Conservation (phyloP, 2,888 invertebrate species). For the Tachystola acroxantha region DNA sequence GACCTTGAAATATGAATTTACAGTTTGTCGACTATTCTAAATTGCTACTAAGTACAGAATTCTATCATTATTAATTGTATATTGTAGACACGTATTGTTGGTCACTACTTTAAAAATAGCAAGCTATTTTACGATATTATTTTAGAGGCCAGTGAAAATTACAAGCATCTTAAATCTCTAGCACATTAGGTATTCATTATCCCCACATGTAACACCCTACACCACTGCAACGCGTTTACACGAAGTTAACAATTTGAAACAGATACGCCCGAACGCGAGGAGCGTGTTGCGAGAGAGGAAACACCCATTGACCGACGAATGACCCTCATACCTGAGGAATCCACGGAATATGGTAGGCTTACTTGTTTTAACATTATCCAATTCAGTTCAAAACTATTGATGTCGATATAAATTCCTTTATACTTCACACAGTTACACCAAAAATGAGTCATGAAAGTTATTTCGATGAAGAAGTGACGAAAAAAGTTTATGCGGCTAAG, state of each 20-base stretch:
- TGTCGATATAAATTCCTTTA: constrained; percentile 8
- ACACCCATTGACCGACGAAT: constrained; percentile 61
- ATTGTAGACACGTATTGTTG: no score
- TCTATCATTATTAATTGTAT: no score
- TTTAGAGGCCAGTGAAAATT: no score
- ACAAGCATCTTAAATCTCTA: no score
- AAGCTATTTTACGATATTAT: no score
- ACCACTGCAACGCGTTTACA: constrained; percentile 4
- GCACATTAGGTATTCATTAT: no score
- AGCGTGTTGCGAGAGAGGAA: constrained; percentile 44
- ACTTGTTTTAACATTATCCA: constrained; percentile 14
- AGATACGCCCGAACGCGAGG: constrained; percentile 48
- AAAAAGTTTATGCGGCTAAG: constrained; percentile 27
- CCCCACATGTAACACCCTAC: no score
- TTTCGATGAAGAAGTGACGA: constrained; percentile 26
- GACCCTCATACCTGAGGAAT: constrained; percentile 58
- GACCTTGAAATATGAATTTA: no score
- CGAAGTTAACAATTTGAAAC: constrained; percentile 22
- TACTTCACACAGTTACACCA: constrained; percentile 25
- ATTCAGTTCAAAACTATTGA: constrained; percentile 15
- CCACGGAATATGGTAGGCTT: constrained; percentile 30
- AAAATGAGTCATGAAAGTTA: constrained; percentile 25
- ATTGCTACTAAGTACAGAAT: no score
- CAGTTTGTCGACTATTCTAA: no score
- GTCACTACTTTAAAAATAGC: no score